Evolutionary conservation across 2,888 invertebrate genomes (phyloP), one percentile per base, ranked within the genome.

Genomic region (Saturnia japonica): DNA sequence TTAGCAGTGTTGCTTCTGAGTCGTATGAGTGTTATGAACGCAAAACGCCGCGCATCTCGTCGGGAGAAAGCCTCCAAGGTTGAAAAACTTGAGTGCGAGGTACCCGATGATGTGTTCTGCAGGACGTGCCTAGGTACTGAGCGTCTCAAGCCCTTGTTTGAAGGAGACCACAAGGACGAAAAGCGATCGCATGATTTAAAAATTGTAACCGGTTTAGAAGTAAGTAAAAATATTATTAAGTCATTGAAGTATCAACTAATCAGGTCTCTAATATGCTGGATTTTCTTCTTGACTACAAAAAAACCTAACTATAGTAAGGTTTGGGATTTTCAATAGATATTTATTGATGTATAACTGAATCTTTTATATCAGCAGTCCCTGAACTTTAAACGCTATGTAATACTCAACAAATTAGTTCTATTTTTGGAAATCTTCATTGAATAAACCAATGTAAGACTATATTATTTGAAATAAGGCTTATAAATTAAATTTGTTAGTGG

Each of bases 121-220:
- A 80, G 88, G 66, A 88, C 87, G n/a, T 88, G 88, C 67, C 72
- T 88, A 19, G 74, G 75, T 22, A 84, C 82, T 12, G 80, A 84
- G 3, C 77, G 82, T 22, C 76, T 88, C 28, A 78, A 77, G 45
- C 72, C 80, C 0, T 82, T 88, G 74, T 88, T 88, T 72, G 62
- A 71, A 7, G 78, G 74, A 68, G 80, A 81, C 70, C 81, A 83
- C 11, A 69, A 71, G 0, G 80, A 77, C n/a, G 76, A 82, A 34
- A 87, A 84, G 70, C 78, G 80, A 0, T 78, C 85, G 0, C 77
- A 81, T 22, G 83, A 86, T 40, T 71, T 87, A 12, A 74, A 72
- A 69, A 67, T 81, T 1, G 78, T 81, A 0, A 84, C 85, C 19
- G 87, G 87, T n/a, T 77, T 87, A 43, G 80, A 85, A 75, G 87